A percentile compares a stretch with the other conserved stretches of the same genome.
These are phyloP conservation scores for Zaprionus obscuricornis DNA, from an alignment of 2,888 invertebrate genomes.

Conservation along the genomic window DNA sequence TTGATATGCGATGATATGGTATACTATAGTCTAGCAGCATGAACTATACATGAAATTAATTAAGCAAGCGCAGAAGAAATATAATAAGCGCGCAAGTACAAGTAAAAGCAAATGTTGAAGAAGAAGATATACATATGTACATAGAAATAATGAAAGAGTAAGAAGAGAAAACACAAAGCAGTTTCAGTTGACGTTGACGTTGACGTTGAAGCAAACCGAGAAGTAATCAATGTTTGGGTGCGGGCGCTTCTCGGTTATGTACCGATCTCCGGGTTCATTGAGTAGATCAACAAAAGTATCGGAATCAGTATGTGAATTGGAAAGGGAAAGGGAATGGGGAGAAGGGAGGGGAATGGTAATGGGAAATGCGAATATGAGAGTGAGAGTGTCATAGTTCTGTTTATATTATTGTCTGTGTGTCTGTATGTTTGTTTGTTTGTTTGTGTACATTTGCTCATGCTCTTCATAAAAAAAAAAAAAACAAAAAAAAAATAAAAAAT, in stretches of 20 bases:
- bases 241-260: background rate
- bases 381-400: background rate
- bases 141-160: constrained; percentile 16
- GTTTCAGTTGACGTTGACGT: constrained; percentile 2
- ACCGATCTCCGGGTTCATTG: constrained; percentile 28
- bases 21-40: too few species aligned
- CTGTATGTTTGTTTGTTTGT: constrained; percentile 6
- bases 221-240: background rate
- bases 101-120: constrained; percentile 30
- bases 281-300: constrained; percentile 14
- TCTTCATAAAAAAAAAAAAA: too few species aligned
- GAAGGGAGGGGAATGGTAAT: too few species aligned
- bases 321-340: background rate
- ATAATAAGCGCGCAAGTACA: background rate
- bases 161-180: background rate
- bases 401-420: background rate
- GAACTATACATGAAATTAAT: constrained; percentile 69
- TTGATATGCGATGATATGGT: too few species aligned
- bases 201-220: background rate
- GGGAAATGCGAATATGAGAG: constrained; percentile 11
- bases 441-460: constrained; percentile 9
- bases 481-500: too few species aligned
- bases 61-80: too few species aligned
- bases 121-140: too few species aligned
- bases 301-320: too few species aligned